Conservation (phyloP, 53 echinoderm and acorn worm genomes). For the Temnopleurus reevesii region DNA sequence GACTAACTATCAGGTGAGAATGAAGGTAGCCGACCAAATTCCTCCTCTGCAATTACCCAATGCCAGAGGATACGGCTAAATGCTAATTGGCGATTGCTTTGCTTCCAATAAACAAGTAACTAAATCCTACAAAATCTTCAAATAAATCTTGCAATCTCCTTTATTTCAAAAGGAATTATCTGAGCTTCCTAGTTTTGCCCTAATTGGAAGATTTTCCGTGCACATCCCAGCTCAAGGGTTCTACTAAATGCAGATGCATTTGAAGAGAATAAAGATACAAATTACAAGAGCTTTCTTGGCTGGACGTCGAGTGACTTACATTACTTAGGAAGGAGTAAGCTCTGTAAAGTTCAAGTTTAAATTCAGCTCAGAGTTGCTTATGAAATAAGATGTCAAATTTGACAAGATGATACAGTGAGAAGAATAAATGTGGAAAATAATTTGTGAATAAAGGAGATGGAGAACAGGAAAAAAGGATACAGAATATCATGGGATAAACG, state of each 20-base stretch:
- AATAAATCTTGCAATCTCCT: not conserved
- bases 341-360: not conserved
- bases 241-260: not conserved
- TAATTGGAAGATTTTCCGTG: constrained; percentile 19
- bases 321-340: not conserved
- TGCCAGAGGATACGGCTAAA: not conserved
- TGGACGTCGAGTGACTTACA: not conserved
- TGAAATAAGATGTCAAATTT: too few relatives aligned
- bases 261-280: constrained; percentile 15
- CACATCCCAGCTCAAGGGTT: not conserved
- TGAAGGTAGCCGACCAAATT: constrained; percentile 4
- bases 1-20: not conserved
- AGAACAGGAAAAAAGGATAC: not conserved
- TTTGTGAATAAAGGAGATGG: not conserved
- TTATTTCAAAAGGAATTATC: not conserved
- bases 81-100: constrained; percentile 35
- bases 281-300: not conserved
- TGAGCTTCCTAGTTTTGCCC: not conserved
- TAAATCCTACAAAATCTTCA: constrained; percentile 1
- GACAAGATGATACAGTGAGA: too few relatives aligned
- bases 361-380: not conserved
- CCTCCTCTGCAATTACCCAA: constrained; percentile 17
- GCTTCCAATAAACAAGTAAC: constrained; percentile 5
- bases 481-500: not conserved
- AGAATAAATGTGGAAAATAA: not conserved